Percentiles rank a stretch among this genome's conserved stretches.
Evolutionary conservation across 2,888 invertebrate genomes (phyloP).

Genomic region (Epirrhoe tristata): DNA sequence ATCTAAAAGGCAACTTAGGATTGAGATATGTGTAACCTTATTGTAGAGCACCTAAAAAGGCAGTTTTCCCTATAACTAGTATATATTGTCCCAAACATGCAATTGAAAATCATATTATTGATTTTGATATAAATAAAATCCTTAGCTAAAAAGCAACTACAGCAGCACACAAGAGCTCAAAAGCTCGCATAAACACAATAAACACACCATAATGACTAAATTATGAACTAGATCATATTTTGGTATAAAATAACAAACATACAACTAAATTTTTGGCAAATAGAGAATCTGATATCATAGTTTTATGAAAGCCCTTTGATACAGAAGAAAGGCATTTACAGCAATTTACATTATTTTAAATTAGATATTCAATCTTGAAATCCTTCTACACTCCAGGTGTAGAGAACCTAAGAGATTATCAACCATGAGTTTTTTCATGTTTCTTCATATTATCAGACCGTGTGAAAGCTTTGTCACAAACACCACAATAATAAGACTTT

Average conservation of each 20-base stretch:
- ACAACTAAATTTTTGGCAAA: conserved; percentile 84
- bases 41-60: conserved; percentile 82
- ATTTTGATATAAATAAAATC: conserved; percentile 45
- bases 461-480: conserved; percentile 83
- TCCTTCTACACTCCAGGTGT: conserved; percentile 46
- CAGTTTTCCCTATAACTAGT: conserved; percentile 71
- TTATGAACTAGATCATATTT: conserved; percentile 83
- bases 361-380: conserved; percentile 43
- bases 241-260: conserved; percentile 78
- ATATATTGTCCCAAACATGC: conserved; percentile 72
- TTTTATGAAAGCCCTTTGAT: conserved; percentile 57
- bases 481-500: conserved; percentile 83
- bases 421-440: conserved; percentile 84
- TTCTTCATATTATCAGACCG: conserved; percentile 84
- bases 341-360: conserved; percentile 37
- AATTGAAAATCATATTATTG: conserved; percentile 67
- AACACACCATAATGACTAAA: conserved; percentile 84
- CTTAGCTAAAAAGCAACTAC: conserved; percentile 77
- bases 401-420: conserved; percentile 43
- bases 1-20: conserved; percentile 84
- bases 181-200: conserved; percentile 78
- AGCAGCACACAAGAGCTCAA: conserved; percentile 77
- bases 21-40: conserved; percentile 81
- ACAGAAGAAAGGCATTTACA: conserved; percentile 42
- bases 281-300: conserved; percentile 78